These are phyloP conservation scores for Gopherus evgoodei DNA, from an alignment of 2,113 vertebrate species.

Conservation along the genomic window DNA sequence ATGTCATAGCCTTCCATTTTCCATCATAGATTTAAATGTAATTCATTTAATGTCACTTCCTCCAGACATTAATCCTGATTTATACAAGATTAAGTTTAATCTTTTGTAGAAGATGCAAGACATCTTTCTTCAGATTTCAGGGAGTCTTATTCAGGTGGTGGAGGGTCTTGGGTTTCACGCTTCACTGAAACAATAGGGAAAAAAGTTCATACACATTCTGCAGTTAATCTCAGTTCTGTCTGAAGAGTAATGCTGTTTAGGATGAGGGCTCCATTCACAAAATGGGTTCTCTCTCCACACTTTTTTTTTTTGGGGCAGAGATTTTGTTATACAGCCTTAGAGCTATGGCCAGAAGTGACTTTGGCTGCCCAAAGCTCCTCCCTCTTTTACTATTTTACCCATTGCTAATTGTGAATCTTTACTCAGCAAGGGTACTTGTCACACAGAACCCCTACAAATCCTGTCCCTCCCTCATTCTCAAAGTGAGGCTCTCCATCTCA, in stretches of 20 bases:
- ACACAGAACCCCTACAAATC: neutral
- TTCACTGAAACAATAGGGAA: conserved; percentile 69
- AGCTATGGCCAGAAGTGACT: conserved; percentile 28
- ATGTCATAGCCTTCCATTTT: conserved; percentile 61
- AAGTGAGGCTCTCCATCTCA: neutral
- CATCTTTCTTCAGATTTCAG: conserved; percentile 45
- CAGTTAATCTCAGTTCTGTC: conserved; percentile 30
- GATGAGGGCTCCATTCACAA: neutral
- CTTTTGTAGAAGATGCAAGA: conserved; percentile 45
- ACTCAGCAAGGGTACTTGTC: neutral
- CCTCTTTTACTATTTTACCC: neutral
- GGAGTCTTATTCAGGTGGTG: conserved; percentile 43
- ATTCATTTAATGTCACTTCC: conserved; percentile 13
- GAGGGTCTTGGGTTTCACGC: conserved; percentile 65
- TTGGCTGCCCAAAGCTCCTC: neutral
- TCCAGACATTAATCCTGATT: conserved; percentile 39
- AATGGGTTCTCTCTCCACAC: neutral
- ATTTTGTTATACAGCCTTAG: neutral
- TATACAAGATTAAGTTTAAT: conserved; percentile 47
- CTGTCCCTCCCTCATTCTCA: neutral
- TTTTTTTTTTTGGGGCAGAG: neutral
- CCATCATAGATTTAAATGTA: conserved; percentile 30
- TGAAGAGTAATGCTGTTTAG: neutral
- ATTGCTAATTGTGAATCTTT: neutral
- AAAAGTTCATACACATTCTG: conserved; percentile 39